These are phyloP conservation scores for Sinhomidia bicolor DNA, from an alignment of 2,888 invertebrate species.

Conservation along the genomic window DNA sequence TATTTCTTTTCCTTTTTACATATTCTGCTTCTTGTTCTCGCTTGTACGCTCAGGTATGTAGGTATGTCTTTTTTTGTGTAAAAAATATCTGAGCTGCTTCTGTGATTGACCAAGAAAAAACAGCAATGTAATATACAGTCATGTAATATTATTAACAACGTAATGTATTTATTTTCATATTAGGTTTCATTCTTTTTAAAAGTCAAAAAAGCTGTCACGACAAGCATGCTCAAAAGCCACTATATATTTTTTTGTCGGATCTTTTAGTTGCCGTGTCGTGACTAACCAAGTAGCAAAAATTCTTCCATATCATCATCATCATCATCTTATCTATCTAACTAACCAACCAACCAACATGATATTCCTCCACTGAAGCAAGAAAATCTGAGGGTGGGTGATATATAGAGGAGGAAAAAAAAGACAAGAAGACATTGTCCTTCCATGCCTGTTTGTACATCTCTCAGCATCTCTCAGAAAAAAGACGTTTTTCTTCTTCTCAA, in stretches of 20 bases:
- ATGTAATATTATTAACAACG: slow-evolving; percentile 56
- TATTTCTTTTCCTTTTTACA: slow-evolving; percentile 58
- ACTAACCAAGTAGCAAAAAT: slow-evolving; percentile 74
- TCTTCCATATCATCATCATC: slow-evolving; percentile 55
- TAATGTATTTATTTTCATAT: slow-evolving; percentile 73
- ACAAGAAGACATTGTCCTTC: slow-evolving; percentile 60
- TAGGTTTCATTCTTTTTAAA: slow-evolving; percentile 64
- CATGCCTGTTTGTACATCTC: background rate
- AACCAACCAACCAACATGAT: slow-evolving; percentile 5
- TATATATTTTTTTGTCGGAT: slow-evolving; percentile 62
- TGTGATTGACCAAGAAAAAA: slow-evolving; percentile 21
- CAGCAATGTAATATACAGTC: background rate
- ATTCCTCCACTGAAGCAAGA: background rate
- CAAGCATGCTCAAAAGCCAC: slow-evolving; percentile 69
- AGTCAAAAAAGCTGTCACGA: slow-evolving; percentile 70
- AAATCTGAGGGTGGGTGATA: slow-evolving; percentile 19
- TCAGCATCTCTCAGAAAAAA: background rate
- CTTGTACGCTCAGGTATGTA: too few species aligned
- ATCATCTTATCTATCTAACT: background rate
- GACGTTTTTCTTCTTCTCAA: slow-evolving; percentile 44
- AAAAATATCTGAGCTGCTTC: slow-evolving; percentile 50
- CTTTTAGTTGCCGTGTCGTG: slow-evolving; percentile 71
- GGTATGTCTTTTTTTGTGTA: too few species aligned
- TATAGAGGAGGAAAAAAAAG: background rate
- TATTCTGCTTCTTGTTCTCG: slow-evolving; percentile 12